Conservation (phyloP, 2,888 invertebrate species). For the Gastracanthus pulcherrimus region DNA sequence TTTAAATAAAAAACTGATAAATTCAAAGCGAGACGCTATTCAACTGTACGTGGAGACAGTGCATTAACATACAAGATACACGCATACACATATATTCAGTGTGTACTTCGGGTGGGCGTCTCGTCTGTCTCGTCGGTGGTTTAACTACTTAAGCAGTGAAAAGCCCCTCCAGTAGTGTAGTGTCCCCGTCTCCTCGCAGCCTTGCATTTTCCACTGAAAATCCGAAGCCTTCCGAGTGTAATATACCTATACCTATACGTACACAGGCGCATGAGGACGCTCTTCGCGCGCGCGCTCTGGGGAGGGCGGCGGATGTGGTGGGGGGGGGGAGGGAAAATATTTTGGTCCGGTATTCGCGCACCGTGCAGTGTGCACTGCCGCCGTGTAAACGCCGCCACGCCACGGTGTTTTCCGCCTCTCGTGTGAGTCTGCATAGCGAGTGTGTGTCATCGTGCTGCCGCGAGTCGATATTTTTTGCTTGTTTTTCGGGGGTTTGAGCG, state of each 20-base stretch:
- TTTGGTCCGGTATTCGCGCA: slow-evolving; percentile 42
- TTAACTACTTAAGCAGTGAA: slow-evolving; percentile 24
- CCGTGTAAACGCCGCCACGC: no score
- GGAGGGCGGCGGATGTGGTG: slow-evolving; percentile 28
- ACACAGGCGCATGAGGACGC: slow-evolving; percentile 19
- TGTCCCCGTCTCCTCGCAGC: slow-evolving; percentile 6
- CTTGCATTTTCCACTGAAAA: slow-evolving; percentile 47
- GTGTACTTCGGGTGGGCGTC: not conserved
- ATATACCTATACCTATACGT: no score
- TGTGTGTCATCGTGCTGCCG: slow-evolving; percentile 12
- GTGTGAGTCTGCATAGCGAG: no score
- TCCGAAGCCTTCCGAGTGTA: not conserved
- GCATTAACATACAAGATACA: no score
- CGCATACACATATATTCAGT: not conserved
- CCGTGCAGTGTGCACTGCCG: not conserved
- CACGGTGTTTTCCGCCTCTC: no score
- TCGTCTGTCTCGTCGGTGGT: slow-evolving; percentile 31
- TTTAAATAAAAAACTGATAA: no score
- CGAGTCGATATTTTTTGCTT: not conserved
- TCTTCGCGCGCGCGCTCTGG: no score
- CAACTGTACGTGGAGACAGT: no score
- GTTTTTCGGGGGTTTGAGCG: no score
- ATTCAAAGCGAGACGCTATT: no score
- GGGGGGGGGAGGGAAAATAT: slow-evolving; percentile 54
- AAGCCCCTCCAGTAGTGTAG: not conserved